Evolutionary conservation across 1,140 invertebrate species (phyloP).

Genomic region (Melipona quadrifasciata): DNA sequence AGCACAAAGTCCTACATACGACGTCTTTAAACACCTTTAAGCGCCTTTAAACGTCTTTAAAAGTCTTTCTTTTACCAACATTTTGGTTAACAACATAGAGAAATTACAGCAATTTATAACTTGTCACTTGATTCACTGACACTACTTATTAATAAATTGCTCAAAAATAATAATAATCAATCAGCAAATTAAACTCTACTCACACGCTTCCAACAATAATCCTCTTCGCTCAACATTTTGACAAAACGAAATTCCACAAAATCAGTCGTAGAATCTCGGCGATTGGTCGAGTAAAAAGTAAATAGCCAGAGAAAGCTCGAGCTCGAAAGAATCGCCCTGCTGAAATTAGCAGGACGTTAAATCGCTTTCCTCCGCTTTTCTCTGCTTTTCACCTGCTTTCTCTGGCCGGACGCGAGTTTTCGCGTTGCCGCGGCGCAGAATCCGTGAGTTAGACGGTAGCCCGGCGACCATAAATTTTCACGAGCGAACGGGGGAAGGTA

Average conservation of each 20-base stretch:
- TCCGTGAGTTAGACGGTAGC: slow-evolving; percentile 60
- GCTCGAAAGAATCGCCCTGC: neutral
- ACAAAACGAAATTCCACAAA: neutral
- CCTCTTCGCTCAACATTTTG: neutral
- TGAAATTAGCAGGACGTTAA: neutral
- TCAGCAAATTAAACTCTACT: neutral
- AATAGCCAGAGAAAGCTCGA: neutral
- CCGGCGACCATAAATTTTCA: slow-evolving; percentile 64
- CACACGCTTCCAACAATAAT: neutral
- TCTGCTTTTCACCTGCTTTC: slow-evolving; percentile 47
- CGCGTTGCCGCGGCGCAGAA: slow-evolving; percentile 36
- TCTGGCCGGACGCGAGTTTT: slow-evolving; percentile 52
- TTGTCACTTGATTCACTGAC: too few species aligned
- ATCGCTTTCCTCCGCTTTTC: neutral
- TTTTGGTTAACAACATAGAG: too few species aligned
- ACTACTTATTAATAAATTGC: too few species aligned
- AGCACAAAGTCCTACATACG: too few species aligned
- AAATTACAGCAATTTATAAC: too few species aligned
- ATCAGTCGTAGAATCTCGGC: too few species aligned
- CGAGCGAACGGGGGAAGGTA: slow-evolving; percentile 62
- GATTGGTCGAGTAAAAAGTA: neutral
- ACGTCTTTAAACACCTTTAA: too few species aligned
- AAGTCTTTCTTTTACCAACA: too few species aligned
- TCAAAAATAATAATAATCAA: too few species aligned
- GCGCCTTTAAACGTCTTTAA: too few species aligned